phyloP scores from a whole-genome alignment of 2,888 invertebrate species.

The Amorpha juglandis region DNA sequence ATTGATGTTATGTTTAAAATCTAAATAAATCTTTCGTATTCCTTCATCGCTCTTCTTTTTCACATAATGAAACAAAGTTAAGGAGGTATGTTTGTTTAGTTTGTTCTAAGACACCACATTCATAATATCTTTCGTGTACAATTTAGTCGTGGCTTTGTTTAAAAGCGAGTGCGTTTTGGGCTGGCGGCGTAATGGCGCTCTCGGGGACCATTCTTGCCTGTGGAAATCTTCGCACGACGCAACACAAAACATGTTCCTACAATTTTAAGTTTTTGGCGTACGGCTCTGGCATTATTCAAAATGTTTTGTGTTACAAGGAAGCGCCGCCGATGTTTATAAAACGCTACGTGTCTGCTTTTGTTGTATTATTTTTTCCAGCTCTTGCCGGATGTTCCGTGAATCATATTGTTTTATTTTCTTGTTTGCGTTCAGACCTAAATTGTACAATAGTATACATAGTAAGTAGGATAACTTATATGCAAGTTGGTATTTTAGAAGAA shows the following conservation, averaged over 20 bases:
- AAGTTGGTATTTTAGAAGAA: no score
- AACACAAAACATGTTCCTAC: constrained; percentile 59
- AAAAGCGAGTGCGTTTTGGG: constrained; percentile 64
- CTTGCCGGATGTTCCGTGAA: not conserved
- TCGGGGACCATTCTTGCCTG: constrained; percentile 51
- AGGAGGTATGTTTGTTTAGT: constrained; percentile 23
- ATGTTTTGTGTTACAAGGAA: constrained; percentile 56
- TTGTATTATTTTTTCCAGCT: not conserved
- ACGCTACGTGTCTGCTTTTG: constrained; percentile 14
- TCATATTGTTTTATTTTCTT: not conserved
- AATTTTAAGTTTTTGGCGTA: constrained; percentile 69
- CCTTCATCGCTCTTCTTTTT: constrained; percentile 1
- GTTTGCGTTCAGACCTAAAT: not conserved
- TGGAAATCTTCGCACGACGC: constrained; percentile 46
- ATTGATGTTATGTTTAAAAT: not conserved
- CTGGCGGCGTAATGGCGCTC: constrained; percentile 58
- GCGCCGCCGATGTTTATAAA: constrained; percentile 44
- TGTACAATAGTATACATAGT: not conserved
- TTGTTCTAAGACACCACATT: constrained; percentile 28
- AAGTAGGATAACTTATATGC: no score
- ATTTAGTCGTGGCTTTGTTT: constrained; percentile 68
- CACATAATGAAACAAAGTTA: not conserved
- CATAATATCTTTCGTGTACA: constrained; percentile 55
- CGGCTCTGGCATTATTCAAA: constrained; percentile 61
- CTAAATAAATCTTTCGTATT: not conserved